Evolutionary conservation across 2,797 vertebrate genomes (phyloP).

Genomic region (Gobionotothen gibberifrons): DNA sequence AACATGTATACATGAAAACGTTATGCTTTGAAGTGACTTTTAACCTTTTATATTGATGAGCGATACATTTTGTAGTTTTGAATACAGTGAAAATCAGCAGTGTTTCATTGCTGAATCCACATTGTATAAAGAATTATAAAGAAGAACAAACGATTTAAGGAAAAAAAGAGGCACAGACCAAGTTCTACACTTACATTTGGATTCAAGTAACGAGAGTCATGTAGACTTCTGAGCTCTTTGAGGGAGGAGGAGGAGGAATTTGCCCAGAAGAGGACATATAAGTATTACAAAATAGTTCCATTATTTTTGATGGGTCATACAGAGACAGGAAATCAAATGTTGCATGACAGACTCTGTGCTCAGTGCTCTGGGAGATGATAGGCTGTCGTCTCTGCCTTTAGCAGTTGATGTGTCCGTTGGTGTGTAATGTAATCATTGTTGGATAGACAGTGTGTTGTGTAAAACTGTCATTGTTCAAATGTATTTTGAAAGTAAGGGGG

Average conservation of each 20-base stretch:
- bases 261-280: conserved; percentile 24
- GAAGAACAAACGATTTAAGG: neutral
- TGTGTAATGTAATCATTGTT: conserved; percentile 22
- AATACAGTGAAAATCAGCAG: neutral
- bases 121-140: neutral
- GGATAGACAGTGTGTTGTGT: neutral
- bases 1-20: no score
- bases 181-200: conserved; percentile 22
- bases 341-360: conserved; percentile 29
- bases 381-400: conserved; percentile 31
- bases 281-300: conserved; percentile 45
- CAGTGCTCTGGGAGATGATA: conserved; percentile 41
- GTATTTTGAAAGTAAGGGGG: conserved; percentile 6
- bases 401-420: conserved; percentile 20
- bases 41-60: neutral
- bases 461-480: conserved; percentile 23
- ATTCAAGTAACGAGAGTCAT: neutral
- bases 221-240: conserved; percentile 16
- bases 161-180: neutral
- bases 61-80: neutral
- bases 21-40: neutral
- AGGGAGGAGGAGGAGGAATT: conserved; percentile 15
- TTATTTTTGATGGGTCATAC: conserved; percentile 39
- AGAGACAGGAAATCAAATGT: conserved; percentile 48
- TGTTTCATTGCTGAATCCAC: conserved; percentile 3